phyloP scores from a whole-genome alignment of 2,888 invertebrate species.

The Trichacis sp. region DNA sequence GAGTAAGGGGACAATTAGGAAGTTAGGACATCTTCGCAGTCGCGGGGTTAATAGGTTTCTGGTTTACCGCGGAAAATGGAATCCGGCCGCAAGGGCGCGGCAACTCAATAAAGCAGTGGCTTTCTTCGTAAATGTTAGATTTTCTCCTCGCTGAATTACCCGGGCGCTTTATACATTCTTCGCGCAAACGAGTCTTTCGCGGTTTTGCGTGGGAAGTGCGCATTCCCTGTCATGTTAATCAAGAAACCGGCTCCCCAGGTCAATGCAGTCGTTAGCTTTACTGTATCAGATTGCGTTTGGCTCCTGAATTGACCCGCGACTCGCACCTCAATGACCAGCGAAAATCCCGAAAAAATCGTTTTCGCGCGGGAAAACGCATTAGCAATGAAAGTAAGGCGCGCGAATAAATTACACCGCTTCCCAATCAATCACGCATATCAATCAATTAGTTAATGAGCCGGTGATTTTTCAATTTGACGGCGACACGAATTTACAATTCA shows the following conservation, averaged over 20 bases:
- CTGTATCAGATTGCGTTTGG: background rate
- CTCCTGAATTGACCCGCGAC: conserved; percentile 9
- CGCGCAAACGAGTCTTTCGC: conserved; percentile 10
- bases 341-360: too few species aligned
- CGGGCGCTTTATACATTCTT: conserved; percentile 14
- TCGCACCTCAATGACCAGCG: background rate
- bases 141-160: conserved; percentile 42
- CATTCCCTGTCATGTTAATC: conserved; percentile 34
- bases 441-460: conserved; percentile 4
- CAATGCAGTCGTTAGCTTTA: conserved; percentile 10
- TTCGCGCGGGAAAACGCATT: background rate
- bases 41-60: conserved; percentile 11
- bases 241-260: conserved; percentile 12
- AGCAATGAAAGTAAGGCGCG: conserved; percentile 3
- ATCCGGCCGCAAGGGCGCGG: conserved; percentile 45
- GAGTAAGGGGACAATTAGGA: conserved; percentile 3
- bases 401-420: background rate
- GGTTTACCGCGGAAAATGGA: conserved; percentile 11
- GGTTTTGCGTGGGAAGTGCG: conserved; percentile 40
- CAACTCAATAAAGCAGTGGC: conserved; percentile 38
- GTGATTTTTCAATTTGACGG: conserved; percentile 4
- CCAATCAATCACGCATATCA: conserved; percentile 2
- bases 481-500: conserved; percentile 3
- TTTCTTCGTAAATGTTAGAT: conserved; percentile 54
- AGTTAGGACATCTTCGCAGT: background rate